Percentiles rank a stretch among this genome's conserved stretches.
phyloP scores from a whole-genome alignment of 2,113 vertebrate genomes.

The Chauna torquata region DNA sequence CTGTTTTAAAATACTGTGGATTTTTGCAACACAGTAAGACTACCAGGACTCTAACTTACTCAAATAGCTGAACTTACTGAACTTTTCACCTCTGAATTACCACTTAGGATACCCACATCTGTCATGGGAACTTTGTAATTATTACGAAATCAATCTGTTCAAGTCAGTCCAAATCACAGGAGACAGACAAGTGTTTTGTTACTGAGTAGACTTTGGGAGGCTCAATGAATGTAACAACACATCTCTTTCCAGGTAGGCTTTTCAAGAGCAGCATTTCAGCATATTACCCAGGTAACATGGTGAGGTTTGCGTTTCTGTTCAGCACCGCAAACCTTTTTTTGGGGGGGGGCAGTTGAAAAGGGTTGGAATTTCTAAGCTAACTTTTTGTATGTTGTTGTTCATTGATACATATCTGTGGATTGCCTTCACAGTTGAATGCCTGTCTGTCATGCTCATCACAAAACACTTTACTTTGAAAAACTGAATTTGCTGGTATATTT shows the following conservation, averaged over 20 bases:
- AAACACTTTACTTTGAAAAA: not conserved
- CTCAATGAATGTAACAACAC: not conserved
- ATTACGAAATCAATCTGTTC: not conserved
- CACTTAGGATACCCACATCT: not conserved
- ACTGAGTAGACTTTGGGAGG: not conserved
- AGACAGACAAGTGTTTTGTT: not conserved
- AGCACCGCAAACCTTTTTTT: not conserved
- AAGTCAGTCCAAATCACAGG: not conserved
- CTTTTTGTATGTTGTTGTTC: not conserved
- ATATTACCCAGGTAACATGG: accelerated
- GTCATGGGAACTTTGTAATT: not conserved
- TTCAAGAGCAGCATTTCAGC: not conserved
- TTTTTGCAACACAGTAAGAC: not conserved
- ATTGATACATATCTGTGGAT: not conserved
- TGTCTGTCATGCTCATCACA: not conserved
- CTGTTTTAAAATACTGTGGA: not conserved
- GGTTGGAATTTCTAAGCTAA: not conserved
- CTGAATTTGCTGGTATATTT: not conserved
- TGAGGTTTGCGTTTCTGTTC: not conserved
- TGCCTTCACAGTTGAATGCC: not conserved
- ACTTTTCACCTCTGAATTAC: not conserved
- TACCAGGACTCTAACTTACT: not conserved
- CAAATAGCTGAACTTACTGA: not conserved
- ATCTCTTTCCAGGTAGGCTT: not conserved
- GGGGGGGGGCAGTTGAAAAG: not conserved